phyloP scores from a whole-genome alignment of 2,797 vertebrate genomes.

The Loris lydekkerianus region DNA sequence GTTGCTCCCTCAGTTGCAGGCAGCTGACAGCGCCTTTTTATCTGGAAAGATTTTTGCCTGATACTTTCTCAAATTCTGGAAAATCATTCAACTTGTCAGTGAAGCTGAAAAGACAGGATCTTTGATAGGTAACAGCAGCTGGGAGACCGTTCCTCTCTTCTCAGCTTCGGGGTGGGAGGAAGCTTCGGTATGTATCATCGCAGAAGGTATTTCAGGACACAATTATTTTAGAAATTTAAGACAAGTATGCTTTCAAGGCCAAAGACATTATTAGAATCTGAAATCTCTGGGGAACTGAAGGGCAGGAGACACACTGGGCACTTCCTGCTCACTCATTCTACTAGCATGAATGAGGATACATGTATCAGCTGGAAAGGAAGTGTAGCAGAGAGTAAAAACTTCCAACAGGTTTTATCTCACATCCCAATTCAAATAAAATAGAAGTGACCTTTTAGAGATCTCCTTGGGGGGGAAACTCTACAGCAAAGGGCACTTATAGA shows the following conservation, averaged over 20 bases:
- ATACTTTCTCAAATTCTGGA: conserved; percentile 57
- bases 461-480: not conserved
- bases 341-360: not conserved
- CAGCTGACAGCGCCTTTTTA: conserved; percentile 12
- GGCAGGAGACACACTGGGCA: not conserved
- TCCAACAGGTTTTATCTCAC: not conserved
- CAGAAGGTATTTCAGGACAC: conserved; percentile 58
- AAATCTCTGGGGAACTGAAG: not conserved
- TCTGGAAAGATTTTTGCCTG: conserved; percentile 53
- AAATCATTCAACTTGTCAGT: conserved; percentile 71
- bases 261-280: conserved; percentile 33
- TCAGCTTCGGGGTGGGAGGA: conserved; percentile 57
- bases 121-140: conserved; percentile 61
- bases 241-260: conserved; percentile 21
- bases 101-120: conserved; percentile 52
- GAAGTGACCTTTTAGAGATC: not conserved
- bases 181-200: conserved; percentile 38
- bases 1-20: not conserved
- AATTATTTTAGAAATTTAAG: conserved; percentile 52
- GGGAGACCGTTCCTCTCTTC: conserved; percentile 16
- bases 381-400: not conserved
- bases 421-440: not conserved
- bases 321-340: not conserved
- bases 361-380: not conserved
- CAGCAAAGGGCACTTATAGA: fast-evolving